A percentile compares a stretch with the other conserved stretches of the same genome.
Conservation (phyloP, 2,888 invertebrate species). For the Apamea monoglypha region DNA sequence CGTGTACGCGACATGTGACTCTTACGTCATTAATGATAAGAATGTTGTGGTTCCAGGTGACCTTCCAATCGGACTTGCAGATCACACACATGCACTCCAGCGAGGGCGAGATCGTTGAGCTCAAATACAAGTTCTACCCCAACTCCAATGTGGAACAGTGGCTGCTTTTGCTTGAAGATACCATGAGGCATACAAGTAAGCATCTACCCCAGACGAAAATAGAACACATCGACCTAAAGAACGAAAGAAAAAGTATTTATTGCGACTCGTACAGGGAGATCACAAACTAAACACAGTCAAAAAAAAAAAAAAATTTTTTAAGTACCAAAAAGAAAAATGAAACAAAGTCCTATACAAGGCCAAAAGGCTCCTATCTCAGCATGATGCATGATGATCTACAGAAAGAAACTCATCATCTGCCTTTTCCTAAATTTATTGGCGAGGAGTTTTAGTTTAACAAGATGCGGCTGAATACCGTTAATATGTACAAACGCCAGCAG, state of each 20-base stretch:
- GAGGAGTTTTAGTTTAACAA: too few relatives aligned
- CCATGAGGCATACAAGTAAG: slow-evolving; percentile 92
- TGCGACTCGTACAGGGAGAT: too few relatives aligned
- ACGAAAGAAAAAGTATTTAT: too few relatives aligned
- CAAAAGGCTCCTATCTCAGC: too few relatives aligned
- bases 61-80: slow-evolving; percentile 92
- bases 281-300: too few relatives aligned
- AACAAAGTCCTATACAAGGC: too few relatives aligned
- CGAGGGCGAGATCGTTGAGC: slow-evolving; percentile 93
- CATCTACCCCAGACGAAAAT: background rate
- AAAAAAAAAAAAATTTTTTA: too few relatives aligned
- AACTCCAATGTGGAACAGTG: slow-evolving; percentile 94
- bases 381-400: background rate
- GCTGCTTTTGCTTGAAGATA: slow-evolving; percentile 92
- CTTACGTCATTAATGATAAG: background rate
- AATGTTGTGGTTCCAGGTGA: slow-evolving; percentile 83
- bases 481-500: too few relatives aligned
- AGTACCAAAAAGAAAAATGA: too few relatives aligned
- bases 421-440: background rate
- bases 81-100: slow-evolving; percentile 94
- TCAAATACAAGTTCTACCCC: slow-evolving; percentile 92
- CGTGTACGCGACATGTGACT: background rate
- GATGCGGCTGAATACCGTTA: too few relatives aligned
- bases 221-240: background rate
- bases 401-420: background rate